These are phyloP conservation scores for Meloidogyne chitwoodi DNA, from an alignment of 1,140 invertebrate genomes.

Conservation along the genomic window DNA sequence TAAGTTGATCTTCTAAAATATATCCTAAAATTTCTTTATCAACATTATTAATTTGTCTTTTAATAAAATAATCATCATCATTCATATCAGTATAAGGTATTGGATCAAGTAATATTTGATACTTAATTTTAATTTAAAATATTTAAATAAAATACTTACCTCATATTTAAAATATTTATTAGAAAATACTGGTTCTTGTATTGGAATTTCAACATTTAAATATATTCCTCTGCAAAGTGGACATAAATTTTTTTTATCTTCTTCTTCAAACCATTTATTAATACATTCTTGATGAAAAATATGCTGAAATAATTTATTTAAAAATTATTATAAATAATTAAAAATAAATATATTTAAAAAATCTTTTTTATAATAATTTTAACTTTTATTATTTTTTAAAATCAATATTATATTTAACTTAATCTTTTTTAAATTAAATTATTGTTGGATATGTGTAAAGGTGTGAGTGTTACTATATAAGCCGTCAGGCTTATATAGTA, in stretches of 20 bases:
- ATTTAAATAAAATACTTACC: neutral
- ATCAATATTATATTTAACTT: too few species aligned
- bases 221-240: neutral
- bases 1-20: neutral
- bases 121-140: neutral
- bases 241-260: neutral
- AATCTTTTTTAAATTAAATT: too few species aligned
- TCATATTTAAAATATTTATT: neutral
- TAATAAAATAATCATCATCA: neutral
- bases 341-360: too few species aligned
- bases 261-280: neutral
- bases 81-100: neutral
- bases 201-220: neutral
- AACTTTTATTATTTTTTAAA: too few species aligned
- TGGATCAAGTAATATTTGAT: neutral
- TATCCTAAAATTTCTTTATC: neutral
- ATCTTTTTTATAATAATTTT: too few species aligned
- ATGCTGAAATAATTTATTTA: neutral
- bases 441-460: too few species aligned
- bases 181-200: neutral
- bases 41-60: neutral
- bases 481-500: too few species aligned
- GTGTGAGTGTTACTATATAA: too few species aligned
- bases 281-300: neutral
- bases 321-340: too few species aligned